These are phyloP conservation scores for Paguma larvata DNA, from an alignment of 2,797 vertebrate genomes.

Conservation along the genomic window DNA sequence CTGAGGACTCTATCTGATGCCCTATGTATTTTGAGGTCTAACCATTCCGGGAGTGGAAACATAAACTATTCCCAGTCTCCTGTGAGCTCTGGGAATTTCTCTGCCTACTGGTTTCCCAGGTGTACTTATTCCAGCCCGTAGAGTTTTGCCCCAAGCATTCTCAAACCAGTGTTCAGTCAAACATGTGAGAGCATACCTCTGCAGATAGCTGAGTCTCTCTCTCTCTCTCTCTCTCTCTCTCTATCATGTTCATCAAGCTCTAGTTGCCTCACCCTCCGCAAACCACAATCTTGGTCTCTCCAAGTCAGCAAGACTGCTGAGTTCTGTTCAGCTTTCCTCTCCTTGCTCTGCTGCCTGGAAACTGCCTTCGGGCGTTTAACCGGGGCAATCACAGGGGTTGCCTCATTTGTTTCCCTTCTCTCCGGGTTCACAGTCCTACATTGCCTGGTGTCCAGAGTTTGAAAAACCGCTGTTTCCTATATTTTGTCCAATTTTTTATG, in stretches of 20 bases:
- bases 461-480: not conserved
- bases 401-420: not conserved
- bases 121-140: not conserved
- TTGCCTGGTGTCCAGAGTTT: not conserved
- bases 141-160: not conserved
- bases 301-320: not conserved
- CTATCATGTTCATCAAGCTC: not conserved
- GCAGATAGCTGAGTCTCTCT: not conserved
- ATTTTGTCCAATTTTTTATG: not conserved
- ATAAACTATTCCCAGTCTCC: not conserved
- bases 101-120: not conserved
- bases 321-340: not conserved
- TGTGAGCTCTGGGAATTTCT: not conserved
- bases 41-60: not conserved
- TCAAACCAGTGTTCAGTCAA: not conserved
- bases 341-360: not conserved
- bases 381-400: accelerated
- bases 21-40: not conserved
- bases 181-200: not conserved
- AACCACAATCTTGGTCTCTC: not conserved
- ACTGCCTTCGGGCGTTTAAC: too few relatives aligned
- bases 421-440: not conserved
- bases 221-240: not conserved
- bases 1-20: not conserved
- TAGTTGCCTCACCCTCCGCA: not conserved